Percentiles rank a stretch among this genome's conserved stretches.
Conservation (phyloP, 2,888 invertebrate genomes). For the Hyposoter didymator region DNA sequence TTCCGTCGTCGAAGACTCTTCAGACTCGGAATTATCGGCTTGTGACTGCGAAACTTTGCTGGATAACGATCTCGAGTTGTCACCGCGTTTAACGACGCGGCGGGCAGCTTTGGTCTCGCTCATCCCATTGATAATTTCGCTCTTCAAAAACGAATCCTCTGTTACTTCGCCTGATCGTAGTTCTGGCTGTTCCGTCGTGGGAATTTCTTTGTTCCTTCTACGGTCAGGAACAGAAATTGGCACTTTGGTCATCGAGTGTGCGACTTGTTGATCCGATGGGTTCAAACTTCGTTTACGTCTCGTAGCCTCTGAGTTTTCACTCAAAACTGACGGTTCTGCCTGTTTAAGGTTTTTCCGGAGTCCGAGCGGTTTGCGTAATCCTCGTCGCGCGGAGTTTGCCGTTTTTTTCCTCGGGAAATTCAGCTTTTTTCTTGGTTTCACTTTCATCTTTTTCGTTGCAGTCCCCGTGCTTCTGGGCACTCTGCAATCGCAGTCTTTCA, state of each 20-base stretch:
- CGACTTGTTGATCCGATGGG: not conserved
- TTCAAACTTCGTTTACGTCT: conserved; percentile 39
- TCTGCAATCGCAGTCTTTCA: conserved; percentile 76
- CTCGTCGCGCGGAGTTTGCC: not conserved
- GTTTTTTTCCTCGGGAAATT: not conserved
- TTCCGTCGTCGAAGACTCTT: not conserved
- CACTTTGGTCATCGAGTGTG: not conserved
- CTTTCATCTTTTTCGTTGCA: conserved; percentile 6
- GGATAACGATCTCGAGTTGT: not conserved
- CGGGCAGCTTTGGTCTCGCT: not conserved
- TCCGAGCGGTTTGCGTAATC: not conserved
- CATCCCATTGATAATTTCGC: not conserved
- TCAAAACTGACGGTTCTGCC: not conserved
- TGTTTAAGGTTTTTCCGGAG: conserved; percentile 5
- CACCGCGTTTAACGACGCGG: conserved; percentile 8
- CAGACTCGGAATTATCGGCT: not conserved
- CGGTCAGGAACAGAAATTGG: not conserved
- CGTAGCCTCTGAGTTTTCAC: conserved; percentile 1
- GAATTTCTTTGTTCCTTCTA: not conserved
- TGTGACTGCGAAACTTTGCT: not conserved
- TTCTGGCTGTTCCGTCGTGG: not conserved
- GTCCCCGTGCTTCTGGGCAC: conserved; percentile 70
- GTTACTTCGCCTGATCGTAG: not conserved
- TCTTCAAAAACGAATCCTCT: conserved; percentile 1
- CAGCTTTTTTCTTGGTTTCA: not conserved